These are phyloP conservation scores for Puffinus mauretanicus DNA, from an alignment of 2,113 vertebrate genomes.

Conservation along the genomic window DNA sequence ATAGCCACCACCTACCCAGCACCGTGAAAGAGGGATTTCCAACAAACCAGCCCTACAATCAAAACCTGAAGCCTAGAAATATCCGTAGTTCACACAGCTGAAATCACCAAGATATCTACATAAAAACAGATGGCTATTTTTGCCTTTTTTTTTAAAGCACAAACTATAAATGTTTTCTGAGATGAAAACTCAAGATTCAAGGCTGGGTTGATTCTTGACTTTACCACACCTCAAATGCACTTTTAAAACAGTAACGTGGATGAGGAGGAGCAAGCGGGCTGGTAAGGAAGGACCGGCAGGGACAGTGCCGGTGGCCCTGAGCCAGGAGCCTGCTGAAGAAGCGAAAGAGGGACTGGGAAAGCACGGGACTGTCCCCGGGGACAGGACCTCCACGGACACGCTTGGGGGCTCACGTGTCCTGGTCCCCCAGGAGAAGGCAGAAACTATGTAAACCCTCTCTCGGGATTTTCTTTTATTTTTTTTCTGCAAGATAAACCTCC, in stretches of 20 bases:
- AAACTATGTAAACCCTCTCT: neutral
- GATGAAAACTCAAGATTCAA: neutral
- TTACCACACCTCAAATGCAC: neutral
- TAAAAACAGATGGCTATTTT: neutral
- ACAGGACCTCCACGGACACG: fast-evolving
- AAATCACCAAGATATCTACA: neutral
- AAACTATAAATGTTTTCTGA: neutral
- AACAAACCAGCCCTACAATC: neutral
- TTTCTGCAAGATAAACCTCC: neutral
- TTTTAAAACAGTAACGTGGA: fast-evolving
- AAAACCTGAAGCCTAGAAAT: neutral
- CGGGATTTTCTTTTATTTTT: fast-evolving
- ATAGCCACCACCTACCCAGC: neutral
- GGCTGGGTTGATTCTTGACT: neutral
- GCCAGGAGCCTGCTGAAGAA: neutral
- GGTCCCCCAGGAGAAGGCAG: neutral
- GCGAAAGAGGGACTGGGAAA: neutral
- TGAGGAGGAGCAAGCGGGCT: neutral
- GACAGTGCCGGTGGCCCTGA: neutral
- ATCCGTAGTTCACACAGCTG: fast-evolving
- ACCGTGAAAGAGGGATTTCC: neutral
- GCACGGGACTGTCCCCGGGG: fast-evolving
- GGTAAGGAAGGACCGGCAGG: neutral
- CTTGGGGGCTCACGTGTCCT: neutral
- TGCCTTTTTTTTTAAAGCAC: neutral